Percentiles rank a stretch among this genome's conserved stretches.
phyloP scores from a whole-genome alignment of 2,797 vertebrate genomes.

The Trachurus trachurus region DNA sequence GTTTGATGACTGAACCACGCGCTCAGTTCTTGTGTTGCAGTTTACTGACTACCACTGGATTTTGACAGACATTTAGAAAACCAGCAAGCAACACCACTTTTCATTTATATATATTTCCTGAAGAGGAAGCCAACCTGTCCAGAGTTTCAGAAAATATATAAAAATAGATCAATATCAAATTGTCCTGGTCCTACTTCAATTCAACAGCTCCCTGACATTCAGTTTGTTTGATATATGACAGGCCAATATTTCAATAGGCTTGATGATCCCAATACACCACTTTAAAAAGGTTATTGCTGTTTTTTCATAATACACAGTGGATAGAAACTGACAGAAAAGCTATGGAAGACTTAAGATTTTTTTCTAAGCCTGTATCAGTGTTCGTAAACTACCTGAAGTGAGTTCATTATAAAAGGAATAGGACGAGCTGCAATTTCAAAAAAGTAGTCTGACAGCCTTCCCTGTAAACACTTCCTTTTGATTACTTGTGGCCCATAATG shows the following conservation, averaged over 20 bases:
- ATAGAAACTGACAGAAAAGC: constrained; percentile 85
- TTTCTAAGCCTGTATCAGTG: constrained; percentile 88
- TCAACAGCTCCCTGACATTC: constrained; percentile 84
- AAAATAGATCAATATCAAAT: constrained; percentile 78
- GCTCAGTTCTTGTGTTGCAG: constrained; percentile 65
- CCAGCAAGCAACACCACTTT: constrained; percentile 65
- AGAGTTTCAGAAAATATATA: constrained; percentile 76
- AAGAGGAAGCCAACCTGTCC: constrained; percentile 76
- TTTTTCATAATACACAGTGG: constrained; percentile 86
- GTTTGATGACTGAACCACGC: constrained; percentile 65
- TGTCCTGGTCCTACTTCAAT: constrained; percentile 77
- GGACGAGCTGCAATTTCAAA: constrained; percentile 87
- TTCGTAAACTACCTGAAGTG: constrained; percentile 92
- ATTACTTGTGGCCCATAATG: constrained; percentile 82
- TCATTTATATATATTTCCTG: constrained; percentile 49
- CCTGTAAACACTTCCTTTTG: constrained; percentile 88
- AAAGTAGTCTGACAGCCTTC: constrained; percentile 88
- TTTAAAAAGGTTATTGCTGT: constrained; percentile 89
- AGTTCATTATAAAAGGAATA: constrained; percentile 85
- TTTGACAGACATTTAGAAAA: constrained; percentile 57
- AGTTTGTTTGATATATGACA: constrained; percentile 77
- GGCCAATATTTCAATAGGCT: constrained; percentile 77
- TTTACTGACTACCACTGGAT: constrained; percentile 66
- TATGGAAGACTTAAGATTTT: constrained; percentile 89
- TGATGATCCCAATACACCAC: constrained; percentile 78